These are phyloP conservation scores for Aporophyla lueneburgensis DNA, from an alignment of 2,888 invertebrate species.

Conservation along the genomic window DNA sequence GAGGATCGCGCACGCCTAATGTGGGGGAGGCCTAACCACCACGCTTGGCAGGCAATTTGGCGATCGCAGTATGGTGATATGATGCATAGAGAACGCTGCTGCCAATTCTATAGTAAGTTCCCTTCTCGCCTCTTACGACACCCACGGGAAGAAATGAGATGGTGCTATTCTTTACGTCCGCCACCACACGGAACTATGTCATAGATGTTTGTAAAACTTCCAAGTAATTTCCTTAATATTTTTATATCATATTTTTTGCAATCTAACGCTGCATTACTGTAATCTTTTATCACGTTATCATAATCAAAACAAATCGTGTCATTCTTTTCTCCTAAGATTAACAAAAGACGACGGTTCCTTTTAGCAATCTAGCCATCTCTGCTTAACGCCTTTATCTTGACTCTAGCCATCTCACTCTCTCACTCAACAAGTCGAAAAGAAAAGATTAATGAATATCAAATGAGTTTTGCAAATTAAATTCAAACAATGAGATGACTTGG, in stretches of 20 bases:
- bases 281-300: neutral
- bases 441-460: constrained; percentile 76
- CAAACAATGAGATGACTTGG: constrained; percentile 66
- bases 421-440: constrained; percentile 69
- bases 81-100: too few relatives aligned
- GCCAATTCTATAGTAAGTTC: too few relatives aligned
- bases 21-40: too few relatives aligned
- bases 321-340: neutral
- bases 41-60: too few relatives aligned
- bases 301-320: constrained; percentile 47
- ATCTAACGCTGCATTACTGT: neutral
- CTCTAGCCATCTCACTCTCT: constrained; percentile 10
- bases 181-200: too few relatives aligned
- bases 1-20: too few relatives aligned
- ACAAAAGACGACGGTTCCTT: neutral
- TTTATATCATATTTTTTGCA: neutral
- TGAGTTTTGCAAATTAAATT: constrained; percentile 77
- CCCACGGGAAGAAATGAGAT: too few relatives aligned
- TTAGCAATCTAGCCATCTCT: neutral
- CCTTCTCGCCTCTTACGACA: too few relatives aligned
- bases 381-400: neutral
- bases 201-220: too few relatives aligned
- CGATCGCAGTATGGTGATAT: too few relatives aligned
- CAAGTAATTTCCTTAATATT: too few relatives aligned
- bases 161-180: too few relatives aligned